Base-by-base conservation (phyloP, 2,113 vertebrate species). In the Gavia stellata region DNA sequence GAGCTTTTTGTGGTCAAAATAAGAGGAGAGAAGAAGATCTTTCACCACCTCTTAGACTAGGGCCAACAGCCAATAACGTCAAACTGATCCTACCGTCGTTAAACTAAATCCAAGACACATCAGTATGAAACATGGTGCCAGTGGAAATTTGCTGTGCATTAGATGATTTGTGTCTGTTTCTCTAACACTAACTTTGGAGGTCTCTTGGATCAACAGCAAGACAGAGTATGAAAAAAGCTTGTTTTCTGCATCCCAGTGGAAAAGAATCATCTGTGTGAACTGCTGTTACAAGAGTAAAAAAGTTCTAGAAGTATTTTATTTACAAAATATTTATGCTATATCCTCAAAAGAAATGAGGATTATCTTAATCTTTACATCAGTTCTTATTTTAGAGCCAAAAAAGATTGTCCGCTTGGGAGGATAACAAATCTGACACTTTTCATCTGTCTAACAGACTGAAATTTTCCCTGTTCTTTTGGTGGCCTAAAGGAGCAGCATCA, bases 291-390 rank as follows among this genome's bases (percentile, higher is more conserved):
- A 78, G 2, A 1, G 34, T 26, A 75, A 78, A 81, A 91, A 42
- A 20, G 23, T 36, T 52, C 33, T 78, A 28, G 0, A 88, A 75
- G 20, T 68, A 72, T 85, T 89, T 90, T 71, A 83, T 84, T 88
- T 68, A 40, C 42, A 91, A 94, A 96, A 91, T 93, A 94, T 94
- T 92, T 91, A 86, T 36, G n/a, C 56, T 84, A 36, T 96, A 47
- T 72, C 17, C 25, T 28, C 20, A 79, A 59, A 90, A 92, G 31
- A 84, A 91, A 80, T 42, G 1, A 82, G 17, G 6, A 94, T 66
- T 92, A 82, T 88, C 72, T 85, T 89, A 83, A 90, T 82, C 87
- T 90, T 96, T 72, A 66, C 50, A 83, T 88, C 80, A 75, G 52
- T 87, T 83, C 29, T 90, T 68, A 85, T 58, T 92, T 93, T 55